phyloP scores from a whole-genome alignment of 2,797 vertebrate genomes.

The Novumbra hubbsi region DNA sequence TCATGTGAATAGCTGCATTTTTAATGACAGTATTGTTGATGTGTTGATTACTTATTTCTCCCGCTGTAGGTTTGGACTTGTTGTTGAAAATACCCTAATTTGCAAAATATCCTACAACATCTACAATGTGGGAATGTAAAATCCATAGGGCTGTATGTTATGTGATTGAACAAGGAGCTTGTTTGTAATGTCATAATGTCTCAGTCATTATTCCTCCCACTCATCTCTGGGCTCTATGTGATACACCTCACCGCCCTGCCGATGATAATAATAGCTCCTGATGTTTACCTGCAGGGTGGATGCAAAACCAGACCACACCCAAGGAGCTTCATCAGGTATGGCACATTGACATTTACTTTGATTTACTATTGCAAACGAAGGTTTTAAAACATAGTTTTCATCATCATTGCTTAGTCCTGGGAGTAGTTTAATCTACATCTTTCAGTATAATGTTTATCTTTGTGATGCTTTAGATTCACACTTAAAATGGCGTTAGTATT shows the following conservation, averaged over 20 bases:
- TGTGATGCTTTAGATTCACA: neutral
- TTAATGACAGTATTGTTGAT: too few species aligned
- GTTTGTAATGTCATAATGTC: neutral
- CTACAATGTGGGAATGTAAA: neutral
- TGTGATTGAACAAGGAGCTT: neutral
- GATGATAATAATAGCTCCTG: slow-evolving; percentile 17
- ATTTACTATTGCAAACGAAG: neutral
- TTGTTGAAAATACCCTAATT: neutral
- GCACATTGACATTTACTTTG: slow-evolving; percentile 4
- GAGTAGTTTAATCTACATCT: neutral
- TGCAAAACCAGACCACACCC: slow-evolving; percentile 40
- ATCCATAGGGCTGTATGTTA: neutral
- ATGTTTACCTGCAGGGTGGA: slow-evolving; percentile 56
- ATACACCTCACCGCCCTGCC: slow-evolving; percentile 18
- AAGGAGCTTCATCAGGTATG: slow-evolving; percentile 54
- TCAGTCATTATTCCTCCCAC: neutral
- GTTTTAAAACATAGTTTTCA: neutral
- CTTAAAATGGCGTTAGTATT: neutral
- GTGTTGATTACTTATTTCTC: too few species aligned
- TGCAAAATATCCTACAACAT: neutral
- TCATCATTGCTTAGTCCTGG: neutral
- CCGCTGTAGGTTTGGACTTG: neutral
- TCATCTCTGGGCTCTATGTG: neutral
- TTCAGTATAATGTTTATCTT: neutral
- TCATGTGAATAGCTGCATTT: neutral